Conservation (phyloP, 2,888 invertebrate genomes). For the Caenorhabditis angaria region DNA sequence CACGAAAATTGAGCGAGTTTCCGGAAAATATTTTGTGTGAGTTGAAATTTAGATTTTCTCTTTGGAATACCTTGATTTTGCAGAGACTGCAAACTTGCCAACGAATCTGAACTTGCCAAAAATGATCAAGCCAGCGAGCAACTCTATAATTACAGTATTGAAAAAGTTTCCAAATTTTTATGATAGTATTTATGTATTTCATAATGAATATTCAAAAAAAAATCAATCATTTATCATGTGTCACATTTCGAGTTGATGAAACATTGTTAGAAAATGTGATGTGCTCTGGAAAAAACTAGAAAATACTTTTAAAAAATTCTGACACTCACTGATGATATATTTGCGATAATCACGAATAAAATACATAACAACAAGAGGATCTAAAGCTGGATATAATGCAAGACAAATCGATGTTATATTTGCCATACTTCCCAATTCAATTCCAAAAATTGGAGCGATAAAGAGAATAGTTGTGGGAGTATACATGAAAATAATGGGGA, state of each 20-base stretch:
- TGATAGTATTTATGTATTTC: too few relatives aligned
- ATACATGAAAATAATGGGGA: slow-evolving; percentile 33
- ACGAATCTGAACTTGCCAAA: slow-evolving; percentile 51
- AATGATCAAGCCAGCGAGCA: slow-evolving; percentile 63
- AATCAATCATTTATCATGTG: too few relatives aligned
- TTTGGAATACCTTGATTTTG: slow-evolving; percentile 11
- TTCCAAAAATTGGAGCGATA: slow-evolving; percentile 23
- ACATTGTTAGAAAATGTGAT: too few relatives aligned
- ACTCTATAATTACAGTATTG: slow-evolving; percentile 67
- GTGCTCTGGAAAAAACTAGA: too few relatives aligned
- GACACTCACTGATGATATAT: slow-evolving; percentile 9
- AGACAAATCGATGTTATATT: slow-evolving; percentile 30
- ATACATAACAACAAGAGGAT: slow-evolving; percentile 32
- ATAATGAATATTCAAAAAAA: too few relatives aligned
- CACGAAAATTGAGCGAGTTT: slow-evolving; percentile 80
- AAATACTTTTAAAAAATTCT: too few relatives aligned
- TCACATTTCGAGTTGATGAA: too few relatives aligned
- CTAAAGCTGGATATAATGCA: slow-evolving; percentile 38
- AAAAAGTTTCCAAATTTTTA: slow-evolving; percentile 15
- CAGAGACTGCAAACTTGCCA: slow-evolving; percentile 58
- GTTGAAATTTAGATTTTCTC: background rate
- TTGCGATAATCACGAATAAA: slow-evolving; percentile 31
- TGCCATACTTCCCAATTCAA: slow-evolving; percentile 28
- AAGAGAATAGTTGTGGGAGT: slow-evolving; percentile 25
- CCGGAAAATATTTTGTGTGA: slow-evolving; percentile 81